Conservation (phyloP, 2,797 vertebrate genomes). For the Hapalemur alaotrensis region DNA sequence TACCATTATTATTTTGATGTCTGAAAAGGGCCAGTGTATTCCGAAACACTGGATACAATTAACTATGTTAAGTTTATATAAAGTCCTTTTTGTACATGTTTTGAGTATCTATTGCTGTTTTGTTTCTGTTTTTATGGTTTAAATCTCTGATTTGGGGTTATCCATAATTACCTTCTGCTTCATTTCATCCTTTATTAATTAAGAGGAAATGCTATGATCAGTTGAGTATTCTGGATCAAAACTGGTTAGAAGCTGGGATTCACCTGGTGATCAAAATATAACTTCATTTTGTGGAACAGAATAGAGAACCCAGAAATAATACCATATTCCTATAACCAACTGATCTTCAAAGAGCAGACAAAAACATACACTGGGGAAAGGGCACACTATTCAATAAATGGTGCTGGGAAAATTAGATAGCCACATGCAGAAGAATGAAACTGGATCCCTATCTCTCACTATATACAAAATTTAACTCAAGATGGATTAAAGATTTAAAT, state of each 20-base stretch:
- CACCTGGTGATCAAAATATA: background rate
- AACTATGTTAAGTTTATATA: background rate
- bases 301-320: background rate
- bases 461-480: background rate
- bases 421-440: background rate
- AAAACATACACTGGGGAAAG: background rate
- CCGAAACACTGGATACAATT: background rate
- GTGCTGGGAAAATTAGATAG: background rate
- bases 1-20: background rate
- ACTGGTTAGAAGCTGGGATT: background rate
- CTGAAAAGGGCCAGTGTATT: background rate
- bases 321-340: background rate
- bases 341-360: background rate
- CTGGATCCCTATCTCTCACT: background rate
- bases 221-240: background rate
- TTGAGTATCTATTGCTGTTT: background rate
- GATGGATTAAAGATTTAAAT: background rate
- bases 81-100: background rate
- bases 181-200: background rate
- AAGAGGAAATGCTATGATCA: background rate
- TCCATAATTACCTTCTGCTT: background rate
- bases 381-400: background rate
- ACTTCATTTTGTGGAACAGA: background rate
- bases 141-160: background rate
- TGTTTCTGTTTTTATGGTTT: background rate